A percentile compares a stretch with the other conserved stretches of the same genome.
phyloP scores from a whole-genome alignment of 92 coral and sea anemone genomes.

The Paramuricea clavata region DNA sequence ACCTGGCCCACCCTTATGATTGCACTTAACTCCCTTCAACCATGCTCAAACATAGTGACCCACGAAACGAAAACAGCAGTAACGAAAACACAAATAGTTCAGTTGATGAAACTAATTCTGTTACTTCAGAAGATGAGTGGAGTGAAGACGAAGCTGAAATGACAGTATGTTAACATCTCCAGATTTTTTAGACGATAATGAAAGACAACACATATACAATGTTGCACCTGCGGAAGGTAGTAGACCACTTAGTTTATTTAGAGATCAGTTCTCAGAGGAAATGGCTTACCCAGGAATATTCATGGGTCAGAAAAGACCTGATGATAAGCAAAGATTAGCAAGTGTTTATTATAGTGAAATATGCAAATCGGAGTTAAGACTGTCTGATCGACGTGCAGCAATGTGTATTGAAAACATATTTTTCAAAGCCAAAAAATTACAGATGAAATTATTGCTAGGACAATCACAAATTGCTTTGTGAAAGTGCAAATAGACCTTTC shows the following conservation, averaged over 20 bases:
- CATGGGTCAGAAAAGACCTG: not conserved
- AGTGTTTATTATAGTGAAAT: too few species aligned
- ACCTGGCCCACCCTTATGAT: too few species aligned
- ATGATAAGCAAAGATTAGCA: too few species aligned
- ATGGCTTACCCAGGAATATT: not conserved
- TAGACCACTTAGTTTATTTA: conserved; percentile 55
- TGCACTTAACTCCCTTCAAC: too few species aligned
- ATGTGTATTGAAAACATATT: conserved; percentile 23
- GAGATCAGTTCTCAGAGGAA: too few species aligned
- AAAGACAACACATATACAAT: conserved; percentile 13
- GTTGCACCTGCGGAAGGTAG: conserved; percentile 71
- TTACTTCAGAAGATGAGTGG: conserved; percentile 1
- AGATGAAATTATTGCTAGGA: too few species aligned
- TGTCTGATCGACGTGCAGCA: too few species aligned
- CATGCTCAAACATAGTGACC: too few species aligned
- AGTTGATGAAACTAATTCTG: not conserved
- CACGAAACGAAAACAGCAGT: not conserved
- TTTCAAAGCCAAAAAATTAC: conserved; percentile 54
- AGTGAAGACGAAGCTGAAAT: conserved; percentile 21
- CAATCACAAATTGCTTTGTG: too few species aligned
- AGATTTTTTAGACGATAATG: conserved; percentile 65
- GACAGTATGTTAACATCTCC: not conserved
- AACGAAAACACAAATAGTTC: not conserved
- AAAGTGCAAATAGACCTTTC: too few species aligned
- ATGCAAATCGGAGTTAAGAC: too few species aligned